phyloP scores from a whole-genome alignment of 2,113 vertebrate genomes.

The Circaetus cinerascens region DNA sequence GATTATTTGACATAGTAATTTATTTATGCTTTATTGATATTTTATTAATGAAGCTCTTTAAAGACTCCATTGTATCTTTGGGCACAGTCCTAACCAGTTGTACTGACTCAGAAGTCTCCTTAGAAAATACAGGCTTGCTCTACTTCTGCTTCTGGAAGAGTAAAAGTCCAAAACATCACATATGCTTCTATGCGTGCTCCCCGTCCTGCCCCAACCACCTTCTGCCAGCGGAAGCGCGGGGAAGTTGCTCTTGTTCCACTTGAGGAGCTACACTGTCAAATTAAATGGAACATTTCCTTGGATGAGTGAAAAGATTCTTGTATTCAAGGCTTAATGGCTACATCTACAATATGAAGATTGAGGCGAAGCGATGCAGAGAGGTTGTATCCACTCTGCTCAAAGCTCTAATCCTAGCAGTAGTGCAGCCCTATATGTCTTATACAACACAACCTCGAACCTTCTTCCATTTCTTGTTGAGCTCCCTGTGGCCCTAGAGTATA shows the following conservation, averaged over 20 bases:
- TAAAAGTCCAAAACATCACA: background rate
- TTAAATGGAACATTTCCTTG: background rate
- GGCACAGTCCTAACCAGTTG: background rate
- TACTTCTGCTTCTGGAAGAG: background rate
- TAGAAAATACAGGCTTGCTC: background rate
- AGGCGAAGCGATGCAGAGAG: background rate
- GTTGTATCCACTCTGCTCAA: background rate
- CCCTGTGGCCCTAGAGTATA: background rate
- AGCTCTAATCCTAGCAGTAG: background rate
- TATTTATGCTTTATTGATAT: conserved; percentile 19
- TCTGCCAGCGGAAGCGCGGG: background rate
- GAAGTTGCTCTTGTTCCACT: background rate
- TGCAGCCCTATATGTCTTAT: background rate
- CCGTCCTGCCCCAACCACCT: background rate
- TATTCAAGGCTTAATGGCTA: background rate
- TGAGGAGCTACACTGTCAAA: background rate
- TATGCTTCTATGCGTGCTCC: accelerated
- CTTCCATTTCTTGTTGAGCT: background rate
- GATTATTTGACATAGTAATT: background rate
- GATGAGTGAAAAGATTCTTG: background rate
- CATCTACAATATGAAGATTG: background rate
- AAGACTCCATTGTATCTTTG: background rate
- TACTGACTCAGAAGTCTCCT: background rate
- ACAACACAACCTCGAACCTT: background rate
- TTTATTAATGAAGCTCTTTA: background rate